Evolutionary conservation across 2,888 invertebrate genomes (phyloP).

Genomic region (Pelosia muscerda): DNA sequence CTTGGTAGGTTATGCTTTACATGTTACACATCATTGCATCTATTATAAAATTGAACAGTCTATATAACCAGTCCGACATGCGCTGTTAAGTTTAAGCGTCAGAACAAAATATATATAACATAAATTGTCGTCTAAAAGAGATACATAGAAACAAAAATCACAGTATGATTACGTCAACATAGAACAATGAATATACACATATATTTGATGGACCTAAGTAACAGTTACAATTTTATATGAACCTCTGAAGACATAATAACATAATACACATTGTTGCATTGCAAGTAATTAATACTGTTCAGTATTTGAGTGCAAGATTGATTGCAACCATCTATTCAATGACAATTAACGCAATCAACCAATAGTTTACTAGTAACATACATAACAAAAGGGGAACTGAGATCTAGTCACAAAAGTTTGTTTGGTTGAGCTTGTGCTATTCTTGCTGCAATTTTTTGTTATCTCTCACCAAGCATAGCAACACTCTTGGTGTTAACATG

Average conservation of each 20-base stretch:
- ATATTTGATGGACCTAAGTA: constrained; percentile 46
- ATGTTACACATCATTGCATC: constrained; percentile 27
- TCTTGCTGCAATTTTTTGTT: not conserved
- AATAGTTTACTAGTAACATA: not conserved
- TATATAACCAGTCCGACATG: constrained; percentile 3
- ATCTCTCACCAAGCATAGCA: too few species aligned
- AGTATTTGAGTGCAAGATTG: not conserved
- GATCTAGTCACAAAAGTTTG: too few species aligned
- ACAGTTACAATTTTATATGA: constrained; percentile 16
- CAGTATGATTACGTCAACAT: constrained; percentile 39
- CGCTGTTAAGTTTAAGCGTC: constrained; percentile 28
- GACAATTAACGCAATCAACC: too few species aligned
- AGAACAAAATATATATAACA: constrained; percentile 31
- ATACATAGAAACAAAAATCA: constrained; percentile 48
- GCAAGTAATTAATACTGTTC: constrained; percentile 17
- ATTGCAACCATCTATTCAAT: not conserved
- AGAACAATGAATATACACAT: constrained; percentile 30
- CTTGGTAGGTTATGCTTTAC: constrained; percentile 12
- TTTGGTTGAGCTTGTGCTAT: not conserved
- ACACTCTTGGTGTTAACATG: not conserved
- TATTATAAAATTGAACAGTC: constrained; percentile 2
- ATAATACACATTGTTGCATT: not conserved
- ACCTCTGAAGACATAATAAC: not conserved
- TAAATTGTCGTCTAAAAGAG: constrained; percentile 41
- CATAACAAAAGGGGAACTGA: too few species aligned